Conservation (phyloP, 2,888 invertebrate species). For the Epinotia brunnichana region DNA sequence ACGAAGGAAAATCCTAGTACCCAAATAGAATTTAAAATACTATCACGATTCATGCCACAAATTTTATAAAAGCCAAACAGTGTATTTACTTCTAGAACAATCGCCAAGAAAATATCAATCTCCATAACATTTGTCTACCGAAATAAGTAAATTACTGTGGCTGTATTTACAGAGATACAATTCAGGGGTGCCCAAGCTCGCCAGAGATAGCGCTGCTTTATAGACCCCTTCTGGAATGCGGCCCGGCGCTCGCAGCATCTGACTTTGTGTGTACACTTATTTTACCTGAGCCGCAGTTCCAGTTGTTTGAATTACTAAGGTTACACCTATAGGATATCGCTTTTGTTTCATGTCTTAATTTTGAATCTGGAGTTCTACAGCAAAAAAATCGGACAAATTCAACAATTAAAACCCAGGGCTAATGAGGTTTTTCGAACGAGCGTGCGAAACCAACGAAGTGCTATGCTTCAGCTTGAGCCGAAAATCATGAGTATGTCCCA, state of each 20-base stretch:
- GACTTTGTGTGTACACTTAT: background rate
- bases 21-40: no score
- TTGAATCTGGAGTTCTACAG: background rate
- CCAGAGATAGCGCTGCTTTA: constrained; percentile 43
- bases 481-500: no score
- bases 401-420: no score
- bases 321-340: background rate
- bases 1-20: no score
- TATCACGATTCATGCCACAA: no score
- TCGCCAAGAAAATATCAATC: constrained; percentile 13
- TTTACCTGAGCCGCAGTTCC: background rate
- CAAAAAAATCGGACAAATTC: no score
- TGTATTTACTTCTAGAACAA: constrained; percentile 3
- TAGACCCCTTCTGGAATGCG: constrained; percentile 37
- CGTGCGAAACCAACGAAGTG: no score
- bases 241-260: constrained; percentile 34
- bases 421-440: no score
- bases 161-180: constrained; percentile 38
- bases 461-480: no score
- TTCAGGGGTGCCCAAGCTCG: constrained; percentile 42
- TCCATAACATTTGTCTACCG: constrained; percentile 14
- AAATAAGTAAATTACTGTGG: constrained; percentile 20
- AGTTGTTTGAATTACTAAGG: background rate
- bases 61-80: background rate
- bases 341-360: background rate